phyloP scores from a whole-genome alignment of 2,888 invertebrate species.

The Ganaspis brasiliensis region DNA sequence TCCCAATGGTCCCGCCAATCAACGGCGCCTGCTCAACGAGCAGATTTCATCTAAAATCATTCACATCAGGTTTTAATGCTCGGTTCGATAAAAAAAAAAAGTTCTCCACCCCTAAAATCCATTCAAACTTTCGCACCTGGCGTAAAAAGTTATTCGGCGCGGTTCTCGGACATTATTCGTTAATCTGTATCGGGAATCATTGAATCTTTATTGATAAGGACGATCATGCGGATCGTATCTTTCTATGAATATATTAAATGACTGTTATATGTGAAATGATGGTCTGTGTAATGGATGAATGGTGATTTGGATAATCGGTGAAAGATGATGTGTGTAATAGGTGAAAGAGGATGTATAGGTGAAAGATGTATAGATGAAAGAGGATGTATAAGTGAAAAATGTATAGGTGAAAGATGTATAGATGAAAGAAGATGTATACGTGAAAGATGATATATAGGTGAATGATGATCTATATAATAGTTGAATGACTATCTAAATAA shows the following conservation, averaged over 20 bases:
- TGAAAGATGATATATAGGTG: too few species aligned
- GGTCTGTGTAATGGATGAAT: too few species aligned
- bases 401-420: too few species aligned
- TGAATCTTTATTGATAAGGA: background rate
- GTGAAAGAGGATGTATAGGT: too few species aligned
- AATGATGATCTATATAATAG: too few species aligned
- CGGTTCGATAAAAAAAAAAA: background rate
- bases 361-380: too few species aligned
- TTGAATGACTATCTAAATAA: background rate
- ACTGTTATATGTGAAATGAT: too few species aligned
- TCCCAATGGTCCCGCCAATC: conserved; percentile 30
- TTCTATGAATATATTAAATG: too few species aligned
- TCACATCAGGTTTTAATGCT: conserved; percentile 12
- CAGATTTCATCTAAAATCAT: conserved; percentile 32
- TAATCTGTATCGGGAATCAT: background rate
- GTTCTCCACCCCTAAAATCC: background rate
- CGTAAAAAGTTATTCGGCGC: background rate
- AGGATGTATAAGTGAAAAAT: too few species aligned
- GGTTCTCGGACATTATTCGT: background rate
- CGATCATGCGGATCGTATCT: background rate
- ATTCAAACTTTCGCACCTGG: background rate
- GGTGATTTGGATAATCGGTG: too few species aligned
- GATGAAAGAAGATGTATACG: too few species aligned
- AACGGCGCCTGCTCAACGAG: background rate
- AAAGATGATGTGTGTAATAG: too few species aligned